Base-by-base conservation (phyloP, 2,113 vertebrate genomes). In the Nothoprocta perdicaria region DNA sequence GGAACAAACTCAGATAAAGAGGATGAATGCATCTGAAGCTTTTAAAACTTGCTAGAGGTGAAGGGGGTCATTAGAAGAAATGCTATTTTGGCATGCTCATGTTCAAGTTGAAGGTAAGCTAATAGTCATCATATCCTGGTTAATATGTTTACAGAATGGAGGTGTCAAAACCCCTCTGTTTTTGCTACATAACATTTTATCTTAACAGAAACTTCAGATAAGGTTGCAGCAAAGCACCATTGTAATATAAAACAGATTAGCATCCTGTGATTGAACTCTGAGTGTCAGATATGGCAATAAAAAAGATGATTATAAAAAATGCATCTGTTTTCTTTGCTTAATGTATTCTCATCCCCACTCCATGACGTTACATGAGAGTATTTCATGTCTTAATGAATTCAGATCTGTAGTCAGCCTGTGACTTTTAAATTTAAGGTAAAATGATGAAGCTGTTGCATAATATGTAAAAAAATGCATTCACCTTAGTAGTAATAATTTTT, bases 81-180 rank as follows among this genome's bases (percentile, higher is more conserved):
- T 52, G 26, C 26, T 23, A 21, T 4, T 52, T 45, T 1, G 8
- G 29, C 35, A 1, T 3, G 38, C 38, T 45, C 10, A 0, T 5
- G 2, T 5, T 8, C 31, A 7, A 18, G 29, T 14, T 38, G 7
- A 4, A 21, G 27, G 13, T 12, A 31, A 57, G 12, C 9, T 23
- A 0, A 4, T 41, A 6, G 8, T 26, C 26, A 12, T 31, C 53
- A 57, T 57, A 10, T 31, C 27, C 53, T 31, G 14, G 29, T 57
- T 31, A 57, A 57, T 31, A 31, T 27, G 13, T 16, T 57, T 57
- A 31, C 53, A 17, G 15, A 7, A 16, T 3, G 33, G 7, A 24
- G 27, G 43, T 17, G 77, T 17, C 31, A 29, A 19, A 9, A 53
- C 29, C 26, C 26, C 35, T 38, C 52, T 50, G 45, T 0, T 43